phyloP scores from a whole-genome alignment of 2,797 vertebrate genomes.

The Sebastes paucispinis region DNA sequence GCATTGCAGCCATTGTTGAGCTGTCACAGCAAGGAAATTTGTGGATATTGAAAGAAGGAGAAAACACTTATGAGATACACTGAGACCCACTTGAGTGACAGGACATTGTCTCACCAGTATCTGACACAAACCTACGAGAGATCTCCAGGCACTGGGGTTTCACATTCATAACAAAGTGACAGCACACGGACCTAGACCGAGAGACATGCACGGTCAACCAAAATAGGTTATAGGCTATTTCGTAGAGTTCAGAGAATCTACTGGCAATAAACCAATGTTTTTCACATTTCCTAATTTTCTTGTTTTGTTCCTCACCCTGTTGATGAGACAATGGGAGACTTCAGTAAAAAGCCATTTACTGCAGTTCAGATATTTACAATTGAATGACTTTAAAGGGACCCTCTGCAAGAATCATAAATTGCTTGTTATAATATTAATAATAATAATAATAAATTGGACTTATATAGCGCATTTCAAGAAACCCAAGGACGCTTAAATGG shows the following conservation, averaged over 20 bases:
- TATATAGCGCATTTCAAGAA: too few species aligned
- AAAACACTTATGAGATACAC: neutral
- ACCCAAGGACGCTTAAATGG: too few species aligned
- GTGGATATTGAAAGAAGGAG: neutral
- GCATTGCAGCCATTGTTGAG: slow-evolving; percentile 22
- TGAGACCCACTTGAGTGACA: slow-evolving; percentile 12
- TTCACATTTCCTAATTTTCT: neutral
- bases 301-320: neutral
- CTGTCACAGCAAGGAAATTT: slow-evolving; percentile 23
- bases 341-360: neutral
- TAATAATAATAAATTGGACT: too few species aligned
- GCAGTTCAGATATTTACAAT: neutral
- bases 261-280: neutral
- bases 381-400: too few species aligned
- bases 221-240: neutral
- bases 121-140: neutral
- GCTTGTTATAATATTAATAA: too few species aligned
- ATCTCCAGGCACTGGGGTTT: neutral
- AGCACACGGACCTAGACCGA: neutral
- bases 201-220: neutral
- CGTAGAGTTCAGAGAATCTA: neutral
- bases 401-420: too few species aligned
- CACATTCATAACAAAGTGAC: slow-evolving; percentile 11
- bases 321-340: neutral
- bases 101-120: neutral